A percentile compares a stretch with the other conserved stretches of the same genome.
These are phyloP conservation scores for Sprattus sprattus DNA, from an alignment of 2,113 vertebrate genomes.

Conservation along the genomic window DNA sequence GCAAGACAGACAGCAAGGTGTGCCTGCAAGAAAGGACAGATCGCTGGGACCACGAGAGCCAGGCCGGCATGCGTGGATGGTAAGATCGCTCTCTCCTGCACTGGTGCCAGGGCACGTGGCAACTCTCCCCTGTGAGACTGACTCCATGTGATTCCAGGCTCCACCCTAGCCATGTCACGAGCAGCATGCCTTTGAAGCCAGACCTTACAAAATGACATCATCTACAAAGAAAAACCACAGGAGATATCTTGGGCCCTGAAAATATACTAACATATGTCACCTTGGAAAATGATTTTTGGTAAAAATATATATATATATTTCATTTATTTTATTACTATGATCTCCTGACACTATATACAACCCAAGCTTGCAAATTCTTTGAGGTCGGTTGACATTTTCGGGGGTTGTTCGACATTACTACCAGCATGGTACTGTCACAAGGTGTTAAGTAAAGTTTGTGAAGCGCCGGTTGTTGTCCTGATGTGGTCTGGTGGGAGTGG, in stretches of 20 bases:
- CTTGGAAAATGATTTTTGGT: not conserved
- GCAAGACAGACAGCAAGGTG: slow-evolving; percentile 98
- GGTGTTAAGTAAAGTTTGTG: not conserved
- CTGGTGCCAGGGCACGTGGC: not conserved
- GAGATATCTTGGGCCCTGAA: not conserved
- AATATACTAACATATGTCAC: not conserved
- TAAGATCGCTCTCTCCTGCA: slow-evolving; percentile 63
- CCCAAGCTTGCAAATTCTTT: not conserved
- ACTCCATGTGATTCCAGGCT: not conserved
- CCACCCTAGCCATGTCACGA: not conserved
- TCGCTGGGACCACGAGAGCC: slow-evolving; percentile 95
- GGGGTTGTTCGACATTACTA: not conserved
- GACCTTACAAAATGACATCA: not conserved
- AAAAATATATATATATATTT: not conserved
- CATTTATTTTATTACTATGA: not conserved
- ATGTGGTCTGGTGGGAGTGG: slow-evolving; percentile 7
- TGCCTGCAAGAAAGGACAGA: slow-evolving; percentile 98
- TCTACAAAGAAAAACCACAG: not conserved
- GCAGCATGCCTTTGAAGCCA: not conserved
- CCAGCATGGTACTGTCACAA: not conserved
- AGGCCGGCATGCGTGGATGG: slow-evolving; percentile 97
- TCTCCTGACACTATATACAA: not conserved
- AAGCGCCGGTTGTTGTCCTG: slow-evolving; percentile 19
- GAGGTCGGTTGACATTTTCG: not conserved
- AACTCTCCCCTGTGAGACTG: not conserved